These are phyloP conservation scores for Isurus oxyrinchus DNA, from an alignment of 2,113 vertebrate species.

Conservation along the genomic window DNA sequence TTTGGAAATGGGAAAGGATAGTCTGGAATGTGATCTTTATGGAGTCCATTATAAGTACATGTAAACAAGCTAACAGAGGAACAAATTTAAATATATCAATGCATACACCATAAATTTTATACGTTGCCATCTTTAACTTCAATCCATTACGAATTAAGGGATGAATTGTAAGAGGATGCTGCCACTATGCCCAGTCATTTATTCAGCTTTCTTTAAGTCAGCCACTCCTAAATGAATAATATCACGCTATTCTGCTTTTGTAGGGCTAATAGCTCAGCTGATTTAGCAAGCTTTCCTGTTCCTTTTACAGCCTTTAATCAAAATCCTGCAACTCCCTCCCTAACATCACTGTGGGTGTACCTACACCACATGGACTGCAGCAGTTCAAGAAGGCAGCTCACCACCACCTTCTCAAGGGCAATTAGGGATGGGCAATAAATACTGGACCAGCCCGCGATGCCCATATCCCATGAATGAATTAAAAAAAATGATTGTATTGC, in stretches of 20 bases:
- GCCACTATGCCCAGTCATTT: background rate
- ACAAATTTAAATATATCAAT: background rate
- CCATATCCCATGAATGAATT: too few species aligned
- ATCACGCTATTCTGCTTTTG: background rate
- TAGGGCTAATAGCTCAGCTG: background rate
- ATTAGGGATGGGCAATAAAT: too few species aligned
- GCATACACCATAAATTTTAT: background rate
- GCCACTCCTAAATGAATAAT: background rate
- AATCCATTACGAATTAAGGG: background rate
- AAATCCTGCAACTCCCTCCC: too few species aligned
- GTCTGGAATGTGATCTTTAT: background rate
- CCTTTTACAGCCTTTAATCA: background rate
- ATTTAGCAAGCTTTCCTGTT: background rate
- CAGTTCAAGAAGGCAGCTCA: too few species aligned
- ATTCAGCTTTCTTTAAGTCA: background rate
- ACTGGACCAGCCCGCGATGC: too few species aligned
- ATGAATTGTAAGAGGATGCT: background rate
- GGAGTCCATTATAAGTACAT: background rate
- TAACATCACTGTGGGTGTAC: too few species aligned
- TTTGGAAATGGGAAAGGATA: background rate
- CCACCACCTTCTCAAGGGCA: too few species aligned
- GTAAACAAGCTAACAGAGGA: background rate
- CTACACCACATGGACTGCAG: too few species aligned
- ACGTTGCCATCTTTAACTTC: background rate
- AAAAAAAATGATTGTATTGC: background rate